Conservation (phyloP, 37 sponge, comb jelly and placozoan species). For the Dysidea cf. avara region DNA sequence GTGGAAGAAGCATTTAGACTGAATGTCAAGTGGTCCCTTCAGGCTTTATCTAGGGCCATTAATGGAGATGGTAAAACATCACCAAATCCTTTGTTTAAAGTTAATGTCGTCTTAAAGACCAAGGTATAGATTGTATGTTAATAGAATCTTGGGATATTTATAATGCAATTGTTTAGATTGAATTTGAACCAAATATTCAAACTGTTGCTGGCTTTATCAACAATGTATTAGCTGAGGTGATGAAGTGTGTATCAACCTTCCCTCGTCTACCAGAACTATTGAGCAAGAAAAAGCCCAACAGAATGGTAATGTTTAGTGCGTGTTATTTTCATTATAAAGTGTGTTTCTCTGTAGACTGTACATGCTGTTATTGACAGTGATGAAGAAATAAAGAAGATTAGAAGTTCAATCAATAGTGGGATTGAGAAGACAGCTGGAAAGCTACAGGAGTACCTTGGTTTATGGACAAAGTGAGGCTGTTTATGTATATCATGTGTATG, state of each 20-base stretch:
- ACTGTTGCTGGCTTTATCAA: slow-evolving; percentile 68
- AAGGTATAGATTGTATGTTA: background rate
- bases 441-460: slow-evolving; percentile 56
- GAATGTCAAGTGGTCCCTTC: slow-evolving; percentile 97
- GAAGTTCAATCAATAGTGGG: slow-evolving; percentile 60
- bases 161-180: slow-evolving; percentile 47
- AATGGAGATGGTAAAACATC: slow-evolving; percentile 93
- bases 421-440: slow-evolving; percentile 56
- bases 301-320: background rate
- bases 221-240: slow-evolving; percentile 61
- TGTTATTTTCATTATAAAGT: background rate
- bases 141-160: background rate
- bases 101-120: slow-evolving; percentile 72
- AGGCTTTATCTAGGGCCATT: slow-evolving; percentile 85
- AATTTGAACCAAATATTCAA: slow-evolving; percentile 78
- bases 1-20: slow-evolving; percentile 95
- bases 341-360: slow-evolving; percentile 56
- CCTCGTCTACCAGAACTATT: slow-evolving; percentile 87
- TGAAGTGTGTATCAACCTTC: slow-evolving; percentile 58
- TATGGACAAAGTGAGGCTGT: slow-evolving; percentile 69
- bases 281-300: slow-evolving; percentile 43
- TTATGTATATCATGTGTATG: slow-evolving; percentile 2
- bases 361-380: slow-evolving; percentile 77
- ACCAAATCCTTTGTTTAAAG: slow-evolving; percentile 90
- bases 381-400: slow-evolving; percentile 89